Evolutionary conservation across 2,113 vertebrate species (phyloP), one percentile per base, ranked within the genome.

Genomic region (Falcunculus frontatus): DNA sequence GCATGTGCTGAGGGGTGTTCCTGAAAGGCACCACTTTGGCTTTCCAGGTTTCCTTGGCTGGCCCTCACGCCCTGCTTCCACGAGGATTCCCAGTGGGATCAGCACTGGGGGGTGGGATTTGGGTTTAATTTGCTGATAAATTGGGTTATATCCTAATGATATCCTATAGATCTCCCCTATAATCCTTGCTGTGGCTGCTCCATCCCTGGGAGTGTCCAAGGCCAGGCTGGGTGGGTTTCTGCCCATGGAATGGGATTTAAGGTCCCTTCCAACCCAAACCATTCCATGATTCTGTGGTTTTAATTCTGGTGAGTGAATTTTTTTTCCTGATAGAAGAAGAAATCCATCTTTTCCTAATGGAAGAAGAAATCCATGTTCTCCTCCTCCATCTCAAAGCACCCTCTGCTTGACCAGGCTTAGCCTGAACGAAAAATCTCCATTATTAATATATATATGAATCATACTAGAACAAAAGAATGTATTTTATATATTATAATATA

Each of bases 21-120:
- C 93, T 96, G 46, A 93, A 95, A 93, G 84, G 76, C 75, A 0
- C 18, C 9, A 0, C 20, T 16, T 70, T 0, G 13, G 27, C 91
- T 96, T 97, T 94, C 94, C 94, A 96, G 94, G 94, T 80, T 95
- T 95, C 91, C 52, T 22, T 50, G 41, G 41, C 79, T 7, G 3
- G 4, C 7, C 11, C 39, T 35, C 69, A 3, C 30, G 2, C 23
- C 4, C 7, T 47, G 39, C 41, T 69, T 27, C 49, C n/a, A 29
- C 3, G 37, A 62, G n/a, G n/a, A 46, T 78, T 87, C 55, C 68
- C 64, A n/a, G 41, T 25, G 27, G 22, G 11, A 8, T 7, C 37
- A 44, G 27, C 22, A 3, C 64, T 9, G 69, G 11, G 2, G 0
- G n/a, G n/a, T 13, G 15, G 13, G 19, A 2, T 12, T 37, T 33